Evolutionary conservation across 1,140 invertebrate species (phyloP).

Genomic region (Hermatobates lingyangjiaoensis): DNA sequence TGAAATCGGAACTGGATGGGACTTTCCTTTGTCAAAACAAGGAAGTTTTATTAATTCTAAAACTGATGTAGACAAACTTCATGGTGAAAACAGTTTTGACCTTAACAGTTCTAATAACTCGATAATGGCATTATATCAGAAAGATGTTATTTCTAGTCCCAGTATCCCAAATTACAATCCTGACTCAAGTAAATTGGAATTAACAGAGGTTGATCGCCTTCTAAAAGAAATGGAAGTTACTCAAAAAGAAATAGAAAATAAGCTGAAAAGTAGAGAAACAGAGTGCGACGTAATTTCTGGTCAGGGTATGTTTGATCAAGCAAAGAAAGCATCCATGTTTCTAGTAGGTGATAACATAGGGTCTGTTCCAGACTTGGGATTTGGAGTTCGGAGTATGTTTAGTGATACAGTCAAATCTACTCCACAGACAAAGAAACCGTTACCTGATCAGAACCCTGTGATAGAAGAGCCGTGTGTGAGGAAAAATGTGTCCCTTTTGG

Average conservation of each 20-base stretch:
- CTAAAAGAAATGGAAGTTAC: constrained; percentile 27
- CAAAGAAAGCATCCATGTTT: neutral
- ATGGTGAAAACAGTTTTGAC: neutral
- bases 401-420: neutral
- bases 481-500: constrained; percentile 4
- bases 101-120: neutral
- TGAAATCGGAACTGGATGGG: neutral
- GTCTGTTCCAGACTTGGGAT: constrained; percentile 24
- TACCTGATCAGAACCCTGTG: constrained; percentile 3
- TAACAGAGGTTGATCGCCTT: constrained; percentile 25
- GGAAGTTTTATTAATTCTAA: too few relatives aligned
- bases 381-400: constrained; percentile 20
- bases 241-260: constrained; percentile 21
- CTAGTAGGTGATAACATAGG: constrained; percentile 19
- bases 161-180: neutral
- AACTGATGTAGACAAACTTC: neutral
- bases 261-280: constrained; percentile 10
- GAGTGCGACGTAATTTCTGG: constrained; percentile 4
- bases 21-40: too few relatives aligned
- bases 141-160: neutral
- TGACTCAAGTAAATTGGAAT: constrained; percentile 22
- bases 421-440: neutral
- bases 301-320: neutral
- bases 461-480: constrained; percentile 10
- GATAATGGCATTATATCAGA: neutral